Base-by-base conservation (phyloP, 2,797 vertebrate species). In the Echiichthys vipera region DNA sequence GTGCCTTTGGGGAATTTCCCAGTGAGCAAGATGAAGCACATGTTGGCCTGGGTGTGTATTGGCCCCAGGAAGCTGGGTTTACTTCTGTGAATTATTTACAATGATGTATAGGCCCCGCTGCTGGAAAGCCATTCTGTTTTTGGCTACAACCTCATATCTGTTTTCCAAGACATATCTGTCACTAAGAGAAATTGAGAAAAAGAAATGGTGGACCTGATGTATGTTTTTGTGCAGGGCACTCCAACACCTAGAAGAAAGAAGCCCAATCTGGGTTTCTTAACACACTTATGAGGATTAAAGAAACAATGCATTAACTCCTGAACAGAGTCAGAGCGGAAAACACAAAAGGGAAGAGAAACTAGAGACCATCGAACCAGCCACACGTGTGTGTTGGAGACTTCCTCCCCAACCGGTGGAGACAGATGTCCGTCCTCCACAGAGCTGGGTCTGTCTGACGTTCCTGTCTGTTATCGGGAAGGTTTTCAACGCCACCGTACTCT, bases 1-100 rank as follows among this genome's bases (percentile, higher is more conserved):
- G 67, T 62, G 71, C 81, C 80, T 77, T 72, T 27, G 55, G 89
- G 89, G 89, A 86, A 81, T 85, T 89, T 86, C 72, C 29, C 81
- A 70, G 73, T 84, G 91, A 93, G 74, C 59, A 93, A 90, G 91
- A 93, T 88, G 66, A 83, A 92, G 92, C 81, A 80, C 85, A 90
- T 90, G 89, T 92, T 89, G 83, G 89, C 81, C 71, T 78, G 74
- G 71, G 75, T 12, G 61, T 68, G 53, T 49, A 73, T 77, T 83
- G 84, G 87, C 86, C 80, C 45, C 65, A 36, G 87, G 80, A 90
- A 91, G 82, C 86, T 77, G 73, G 77, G 82, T 84, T 82, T 84
- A 85, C 89, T 87, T 80, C 67, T 72, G 86, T 91, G 82, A 89
- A 92, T 93, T 93, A 93, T 94, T 94, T 90, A 93, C 86, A 65